Evolutionary conservation across 2,113 vertebrate genomes (phyloP).

Genomic region (Ophiodon elongatus): DNA sequence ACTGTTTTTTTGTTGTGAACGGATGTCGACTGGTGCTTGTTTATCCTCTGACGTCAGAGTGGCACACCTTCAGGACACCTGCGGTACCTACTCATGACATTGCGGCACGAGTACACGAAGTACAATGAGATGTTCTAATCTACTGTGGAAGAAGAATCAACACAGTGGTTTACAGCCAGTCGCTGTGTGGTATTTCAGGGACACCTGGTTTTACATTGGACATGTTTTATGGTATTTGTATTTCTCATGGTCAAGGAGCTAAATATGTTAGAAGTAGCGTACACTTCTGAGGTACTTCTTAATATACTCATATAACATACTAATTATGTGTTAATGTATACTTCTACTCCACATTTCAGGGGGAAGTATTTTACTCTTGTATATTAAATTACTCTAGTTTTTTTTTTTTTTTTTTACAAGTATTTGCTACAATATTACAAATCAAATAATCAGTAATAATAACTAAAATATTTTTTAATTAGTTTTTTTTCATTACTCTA

Average conservation of each 20-base stretch:
- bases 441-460: neutral
- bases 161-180: neutral
- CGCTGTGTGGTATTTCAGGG: neutral
- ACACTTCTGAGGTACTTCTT: neutral
- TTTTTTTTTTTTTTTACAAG: no score
- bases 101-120: neutral
- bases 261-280: neutral
- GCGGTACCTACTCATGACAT: neutral
- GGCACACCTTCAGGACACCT: constrained; percentile 27
- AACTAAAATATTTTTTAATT: neutral
- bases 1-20: constrained; percentile 26
- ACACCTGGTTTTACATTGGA: neutral
- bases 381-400: no score
- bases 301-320: no score
- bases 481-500: neutral
- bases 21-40: constrained; percentile 4
- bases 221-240: neutral
- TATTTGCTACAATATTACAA: neutral
- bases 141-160: neutral
- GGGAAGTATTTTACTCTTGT: neutral
- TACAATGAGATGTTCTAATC: neutral
- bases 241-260: neutral
- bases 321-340: neutral
- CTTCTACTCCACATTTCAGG: neutral
- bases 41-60: constrained; percentile 39